phyloP scores from a whole-genome alignment of 2,797 vertebrate species.

The Setipinna tenuifilis region DNA sequence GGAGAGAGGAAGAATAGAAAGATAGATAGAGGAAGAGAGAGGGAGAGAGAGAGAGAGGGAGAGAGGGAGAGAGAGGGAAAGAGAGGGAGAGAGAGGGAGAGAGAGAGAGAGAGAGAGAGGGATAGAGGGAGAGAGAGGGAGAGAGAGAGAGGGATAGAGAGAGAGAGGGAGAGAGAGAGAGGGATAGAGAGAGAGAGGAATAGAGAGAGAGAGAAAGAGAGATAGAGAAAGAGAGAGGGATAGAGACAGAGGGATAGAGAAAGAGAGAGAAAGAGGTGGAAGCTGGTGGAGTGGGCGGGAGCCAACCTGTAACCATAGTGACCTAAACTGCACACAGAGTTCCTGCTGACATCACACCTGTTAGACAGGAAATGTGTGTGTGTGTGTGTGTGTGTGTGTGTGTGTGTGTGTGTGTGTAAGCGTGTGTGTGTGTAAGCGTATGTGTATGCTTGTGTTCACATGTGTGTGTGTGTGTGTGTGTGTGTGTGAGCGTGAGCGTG shows the following conservation, averaged over 20 bases:
- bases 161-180: too few relatives aligned
- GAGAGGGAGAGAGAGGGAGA: too few relatives aligned
- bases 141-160: too few relatives aligned
- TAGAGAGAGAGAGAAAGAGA: not conserved
- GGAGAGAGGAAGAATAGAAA: too few relatives aligned
- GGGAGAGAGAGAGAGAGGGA: too few relatives aligned
- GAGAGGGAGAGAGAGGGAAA: too few relatives aligned
- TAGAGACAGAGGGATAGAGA: slow-evolving; percentile 28
- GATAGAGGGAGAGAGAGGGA: not conserved
- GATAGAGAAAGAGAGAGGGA: not conserved
- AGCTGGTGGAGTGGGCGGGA: slow-evolving; percentile 51
- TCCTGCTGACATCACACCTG: slow-evolving; percentile 74
- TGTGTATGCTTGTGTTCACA: not conserved
- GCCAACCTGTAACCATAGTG: slow-evolving; percentile 72
- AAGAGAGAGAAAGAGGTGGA: slow-evolving; percentile 21
- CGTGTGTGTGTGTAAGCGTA: not conserved
- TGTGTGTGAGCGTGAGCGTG: too few relatives aligned
- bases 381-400: slow-evolving; percentile 22
- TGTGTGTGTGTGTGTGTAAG: slow-evolving; percentile 20
- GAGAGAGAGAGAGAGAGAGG: not conserved
- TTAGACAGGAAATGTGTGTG: slow-evolving; percentile 50
- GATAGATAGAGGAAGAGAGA: too few relatives aligned
- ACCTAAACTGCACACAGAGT: slow-evolving; percentile 64
- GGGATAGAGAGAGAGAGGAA: not conserved
- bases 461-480: slow-evolving; percentile 23